A percentile compares a stretch with the other conserved stretches of the same genome.
Conservation (phyloP, 2,113 vertebrate genomes). For the Glaucidium brasilianum region DNA sequence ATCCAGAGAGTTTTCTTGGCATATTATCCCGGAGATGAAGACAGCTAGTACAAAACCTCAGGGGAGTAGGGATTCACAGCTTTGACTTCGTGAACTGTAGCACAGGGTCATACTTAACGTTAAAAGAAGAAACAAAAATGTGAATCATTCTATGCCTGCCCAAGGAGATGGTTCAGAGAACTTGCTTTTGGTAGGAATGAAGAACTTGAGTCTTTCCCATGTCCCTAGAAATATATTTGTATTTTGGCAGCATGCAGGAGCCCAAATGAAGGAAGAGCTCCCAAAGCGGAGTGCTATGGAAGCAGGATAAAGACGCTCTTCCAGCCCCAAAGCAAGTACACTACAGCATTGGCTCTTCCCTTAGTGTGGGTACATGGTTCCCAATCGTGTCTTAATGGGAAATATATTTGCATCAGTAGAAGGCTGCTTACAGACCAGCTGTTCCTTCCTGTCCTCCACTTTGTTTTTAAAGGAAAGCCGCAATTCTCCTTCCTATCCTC, state of each 20-base stretch:
- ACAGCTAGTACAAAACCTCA: slow-evolving; percentile 20
- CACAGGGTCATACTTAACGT: not conserved
- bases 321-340: not conserved
- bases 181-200: not conserved
- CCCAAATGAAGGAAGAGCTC: not conserved
- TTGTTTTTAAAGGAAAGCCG: not conserved
- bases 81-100: slow-evolving; percentile 22
- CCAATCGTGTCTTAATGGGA: not conserved
- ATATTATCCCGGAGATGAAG: slow-evolving; percentile 25
- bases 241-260: not conserved
- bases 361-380: not conserved
- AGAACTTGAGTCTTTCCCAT: not conserved
- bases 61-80: slow-evolving; percentile 13
- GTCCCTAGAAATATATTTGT: not conserved
- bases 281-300: not conserved
- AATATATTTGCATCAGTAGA: not conserved
- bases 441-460: slow-evolving; percentile 22
- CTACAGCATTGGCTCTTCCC: not conserved
- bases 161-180: not conserved
- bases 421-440: not conserved
- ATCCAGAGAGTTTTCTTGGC: slow-evolving; percentile 37
- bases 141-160: not conserved
- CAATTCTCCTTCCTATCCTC: not conserved
- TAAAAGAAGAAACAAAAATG: not conserved
- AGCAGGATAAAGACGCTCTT: not conserved